phyloP scores from a whole-genome alignment of 2,888 invertebrate genomes.

The Drosophila infuscata region DNA sequence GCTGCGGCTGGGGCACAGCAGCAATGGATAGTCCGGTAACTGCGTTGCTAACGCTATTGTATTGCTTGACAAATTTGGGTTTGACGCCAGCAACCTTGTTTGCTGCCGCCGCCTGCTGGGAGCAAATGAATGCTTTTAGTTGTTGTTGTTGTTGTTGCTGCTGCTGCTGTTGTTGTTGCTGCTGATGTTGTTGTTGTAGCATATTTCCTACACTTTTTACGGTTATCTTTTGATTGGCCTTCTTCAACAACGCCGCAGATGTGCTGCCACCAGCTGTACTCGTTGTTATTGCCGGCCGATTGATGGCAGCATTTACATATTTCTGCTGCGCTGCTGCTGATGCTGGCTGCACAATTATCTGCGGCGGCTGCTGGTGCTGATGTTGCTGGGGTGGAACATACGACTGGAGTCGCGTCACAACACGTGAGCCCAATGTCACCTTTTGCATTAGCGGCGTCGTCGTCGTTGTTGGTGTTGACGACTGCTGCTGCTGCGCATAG shows the following conservation, averaged over 20 bases:
- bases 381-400: slow-evolving; percentile 68
- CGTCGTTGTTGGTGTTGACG: slow-evolving; percentile 29
- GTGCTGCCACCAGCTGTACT: slow-evolving; percentile 23
- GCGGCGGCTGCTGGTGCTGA: slow-evolving; percentile 58
- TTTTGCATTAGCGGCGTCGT: slow-evolving; percentile 57
- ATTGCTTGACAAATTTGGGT: slow-evolving; percentile 83
- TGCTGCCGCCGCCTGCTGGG: slow-evolving; percentile 66
- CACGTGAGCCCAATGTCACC: slow-evolving; percentile 70
- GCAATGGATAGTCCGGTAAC: slow-evolving; percentile 63
- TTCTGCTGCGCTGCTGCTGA: slow-evolving; percentile 70
- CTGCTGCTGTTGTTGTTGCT: slow-evolving; percentile 63
- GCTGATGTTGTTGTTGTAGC: slow-evolving; percentile 75
- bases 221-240: slow-evolving; percentile 65
- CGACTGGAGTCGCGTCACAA: slow-evolving; percentile 82
- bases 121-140: slow-evolving; percentile 67
- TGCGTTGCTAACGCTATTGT: slow-evolving; percentile 61
- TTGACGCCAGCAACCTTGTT: slow-evolving; percentile 63
- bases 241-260: slow-evolving; percentile 56
- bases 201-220: slow-evolving; percentile 74
- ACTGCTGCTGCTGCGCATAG: slow-evolving; percentile 35
- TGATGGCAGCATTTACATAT: slow-evolving; percentile 63
- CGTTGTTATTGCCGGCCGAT: slow-evolving; percentile 48
- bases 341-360: slow-evolving; percentile 69
- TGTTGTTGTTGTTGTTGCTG: slow-evolving; percentile 69
- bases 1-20: slow-evolving; percentile 61